Evolutionary conservation across 2,797 vertebrate species (phyloP), one percentile per base, ranked within the genome.

Genomic region (Threskiornis aethiopicus): DNA sequence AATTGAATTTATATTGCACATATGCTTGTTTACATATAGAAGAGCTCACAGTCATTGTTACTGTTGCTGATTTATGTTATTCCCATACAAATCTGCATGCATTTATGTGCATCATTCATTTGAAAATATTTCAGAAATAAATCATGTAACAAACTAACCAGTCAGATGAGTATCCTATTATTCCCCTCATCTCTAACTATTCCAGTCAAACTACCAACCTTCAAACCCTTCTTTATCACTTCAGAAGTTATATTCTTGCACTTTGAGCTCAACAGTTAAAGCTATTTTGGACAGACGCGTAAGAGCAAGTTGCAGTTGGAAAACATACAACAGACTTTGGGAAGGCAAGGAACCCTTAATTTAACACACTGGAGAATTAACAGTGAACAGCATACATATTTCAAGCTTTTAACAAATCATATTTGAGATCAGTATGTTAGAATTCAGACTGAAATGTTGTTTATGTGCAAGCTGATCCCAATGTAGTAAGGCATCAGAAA

Each of bases 1-100:
- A 96, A 96, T 95, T 96, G 93, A 93, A 96, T 90, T 96, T 92
- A 66, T 95, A 86, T 57, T 92, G 72, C 83, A 94, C 87, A 84
- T 92, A 94, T 95, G 92, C 87, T 96, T 93, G 69, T 85, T 97
- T 96, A 94, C 72, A 89, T 71, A 73, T 52, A 24, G 49, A 73
- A 90, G 77, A 92, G 52, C 67, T 96, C 82, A 89, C 44, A 77
- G 71, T 76, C 76, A 67, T 89, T 88, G 88, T 87, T 95, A 71
- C 71, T 55, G 47, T 65, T 69, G 61, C 65, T 85, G 88, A 89
- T 89, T 96, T 94, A 94, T 62, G 47, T 64, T 88, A 72, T 55
- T 94, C 54, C 64, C 62, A 84, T 55, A 39, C 67, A 58, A 91
- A 93, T 52, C 71, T 87, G 64, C 39, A 62, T 67, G 52, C 18